Evolutionary conservation across 1,140 invertebrate genomes (phyloP), one percentile per base, ranked within the genome.

Genomic region (Drosophila repleta): DNA sequence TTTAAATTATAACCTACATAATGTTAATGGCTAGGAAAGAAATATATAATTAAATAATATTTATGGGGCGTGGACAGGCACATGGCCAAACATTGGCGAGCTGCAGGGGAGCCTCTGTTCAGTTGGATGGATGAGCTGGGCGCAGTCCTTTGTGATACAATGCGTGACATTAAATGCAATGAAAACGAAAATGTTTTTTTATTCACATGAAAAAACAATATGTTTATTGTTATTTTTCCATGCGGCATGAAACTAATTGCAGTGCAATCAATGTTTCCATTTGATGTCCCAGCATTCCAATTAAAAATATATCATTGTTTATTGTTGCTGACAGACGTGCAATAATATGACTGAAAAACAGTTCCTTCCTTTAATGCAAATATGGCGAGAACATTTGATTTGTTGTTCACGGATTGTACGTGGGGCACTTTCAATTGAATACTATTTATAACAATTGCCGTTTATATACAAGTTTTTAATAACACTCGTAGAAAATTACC

Each of bases 1-100:
- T 85, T 88, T 82, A 85, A 85, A 85, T 79, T 88, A 85, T 85
- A 85, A 85, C 83, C 82, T 85, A 85, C 83, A 85, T 85, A 88
- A 87, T 88, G 74, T 76, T 76, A 85, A 85, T 85, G 82, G 79
- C 79, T 78, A 62, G 74, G 83, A 85, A 88, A 87, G 69, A 84
- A 80, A 81, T 81, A 81, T 81, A 87, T 87, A 88, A 85, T 85
- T 85, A 78, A 85, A 88, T 82, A 85, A 88, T 88, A 85, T 85
- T 85, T 85, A 85, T 85, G 82, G 71, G 63, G 60, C 81, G 81
- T 81, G 80, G 81, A 85, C 82, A 85, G 82, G 83, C 82, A 85
- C 82, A 85, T 88, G 82, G 82, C 62, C 81, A 85, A 74, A 65
- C 64, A 76, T 81, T 77, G 60, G 39, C 56, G 58, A 37, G 49